A percentile compares a stretch with the other conserved stretches of the same genome.
Evolutionary conservation across 1,140 invertebrate species (phyloP).

Genomic region (Goniozus legneri): DNA sequence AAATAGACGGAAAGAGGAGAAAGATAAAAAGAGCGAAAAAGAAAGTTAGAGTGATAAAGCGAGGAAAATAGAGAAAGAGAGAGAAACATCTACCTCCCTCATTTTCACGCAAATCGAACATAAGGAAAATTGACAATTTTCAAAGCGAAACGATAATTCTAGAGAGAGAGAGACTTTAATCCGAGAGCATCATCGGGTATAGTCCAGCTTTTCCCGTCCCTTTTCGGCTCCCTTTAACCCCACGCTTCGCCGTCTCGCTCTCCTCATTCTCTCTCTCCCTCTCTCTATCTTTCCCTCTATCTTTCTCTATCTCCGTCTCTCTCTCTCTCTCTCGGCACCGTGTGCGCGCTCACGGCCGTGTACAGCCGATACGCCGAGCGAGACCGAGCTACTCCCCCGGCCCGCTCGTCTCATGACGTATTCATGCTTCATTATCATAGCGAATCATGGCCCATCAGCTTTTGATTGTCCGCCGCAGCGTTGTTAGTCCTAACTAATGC

Average conservation of each 20-base stretch:
- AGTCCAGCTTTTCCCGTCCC: slow-evolving; percentile 24
- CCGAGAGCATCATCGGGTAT: slow-evolving; percentile 31
- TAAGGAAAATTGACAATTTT: too few relatives aligned
- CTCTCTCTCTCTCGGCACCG: slow-evolving; percentile 10
- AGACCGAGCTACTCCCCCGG: slow-evolving; percentile 41
- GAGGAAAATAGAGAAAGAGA: slow-evolving; percentile 6
- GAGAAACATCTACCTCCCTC: slow-evolving; percentile 19
- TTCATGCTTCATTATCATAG: slow-evolving; percentile 57
- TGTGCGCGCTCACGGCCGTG: background rate
- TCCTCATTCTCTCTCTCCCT: slow-evolving; percentile 17
- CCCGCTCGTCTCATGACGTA: slow-evolving; percentile 49
- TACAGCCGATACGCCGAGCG: slow-evolving; percentile 6
- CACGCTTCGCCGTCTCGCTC: slow-evolving; percentile 19
- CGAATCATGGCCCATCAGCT: slow-evolving; percentile 56
- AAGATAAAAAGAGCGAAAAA: too few relatives aligned
- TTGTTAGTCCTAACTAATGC: slow-evolving; percentile 55
- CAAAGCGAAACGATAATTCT: too few relatives aligned
- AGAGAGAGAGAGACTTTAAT: slow-evolving; percentile 35
- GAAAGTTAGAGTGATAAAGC: slow-evolving; percentile 21
- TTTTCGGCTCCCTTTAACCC: slow-evolving; percentile 33
- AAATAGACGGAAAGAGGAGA: too few relatives aligned
- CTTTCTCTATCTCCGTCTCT: slow-evolving; percentile 15
- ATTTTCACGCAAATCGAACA: slow-evolving; percentile 14
- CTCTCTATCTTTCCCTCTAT: slow-evolving; percentile 14
- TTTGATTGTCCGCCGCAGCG: slow-evolving; percentile 54